A percentile compares a stretch with the other conserved stretches of the same genome.
phyloP scores from a whole-genome alignment of 1,140 invertebrate species.

The Trichoplusia ni region DNA sequence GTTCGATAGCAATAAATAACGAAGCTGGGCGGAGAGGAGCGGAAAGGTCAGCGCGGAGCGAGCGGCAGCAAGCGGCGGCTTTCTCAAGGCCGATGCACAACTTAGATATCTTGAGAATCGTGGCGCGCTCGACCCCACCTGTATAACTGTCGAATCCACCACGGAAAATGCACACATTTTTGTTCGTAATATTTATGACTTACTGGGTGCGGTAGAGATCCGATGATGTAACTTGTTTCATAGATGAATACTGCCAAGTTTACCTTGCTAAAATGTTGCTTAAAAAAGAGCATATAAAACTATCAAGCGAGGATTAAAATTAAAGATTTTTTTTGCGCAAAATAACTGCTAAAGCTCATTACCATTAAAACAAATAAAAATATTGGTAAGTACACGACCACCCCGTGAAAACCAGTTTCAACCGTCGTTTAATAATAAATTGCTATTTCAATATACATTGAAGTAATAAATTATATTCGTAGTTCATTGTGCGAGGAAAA shows the following conservation, averaged over 20 bases:
- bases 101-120: conserved; percentile 50
- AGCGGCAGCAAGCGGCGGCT: conserved; percentile 45
- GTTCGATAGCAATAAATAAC: conserved; percentile 51
- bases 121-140: conserved; percentile 49
- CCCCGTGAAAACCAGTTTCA: conserved; percentile 9
- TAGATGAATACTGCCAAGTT: no score
- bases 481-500: conserved; percentile 2
- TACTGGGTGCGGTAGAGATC: neutral
- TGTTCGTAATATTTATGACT: conserved; percentile 10
- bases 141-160: conserved; percentile 35
- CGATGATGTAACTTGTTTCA: neutral
- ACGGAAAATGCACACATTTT: conserved; percentile 30
- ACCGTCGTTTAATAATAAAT: conserved; percentile 21
- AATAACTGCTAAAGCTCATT: no score
- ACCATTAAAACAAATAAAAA: conserved; percentile 16
- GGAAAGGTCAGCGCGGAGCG: conserved; percentile 48
- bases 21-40: conserved; percentile 35
- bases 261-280: no score
- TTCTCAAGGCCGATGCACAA: conserved; percentile 63
- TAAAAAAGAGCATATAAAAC: no score
- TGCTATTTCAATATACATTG: conserved; percentile 30
- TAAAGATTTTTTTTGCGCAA: no score
- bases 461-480: conserved; percentile 29
- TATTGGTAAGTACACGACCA: conserved; percentile 8
- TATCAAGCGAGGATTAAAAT: no score